Evolutionary conservation across 30 jellyfish, hydroid and myxozoan genomes (phyloP), one percentile per base, ranked within the genome.

Genomic region (Cassiopea andromeda): DNA sequence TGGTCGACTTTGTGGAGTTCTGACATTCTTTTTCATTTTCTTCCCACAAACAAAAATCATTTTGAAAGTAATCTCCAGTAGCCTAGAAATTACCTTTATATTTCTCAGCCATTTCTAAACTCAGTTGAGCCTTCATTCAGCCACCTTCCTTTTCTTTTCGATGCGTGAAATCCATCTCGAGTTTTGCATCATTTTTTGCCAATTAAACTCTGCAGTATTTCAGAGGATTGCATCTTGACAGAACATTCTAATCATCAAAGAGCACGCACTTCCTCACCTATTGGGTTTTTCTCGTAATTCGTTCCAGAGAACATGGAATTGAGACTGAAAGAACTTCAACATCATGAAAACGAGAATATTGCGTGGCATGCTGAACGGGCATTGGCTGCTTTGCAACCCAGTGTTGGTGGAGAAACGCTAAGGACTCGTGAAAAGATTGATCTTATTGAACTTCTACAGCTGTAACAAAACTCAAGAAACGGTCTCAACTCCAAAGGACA

Each of bases 291-390:
- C 60, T 61, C 44, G 47, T 60, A 92, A 97, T 93, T 93, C 78
- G 98, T 93, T 47, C 83, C 93, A 38, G 91, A 80, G 44, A 75
- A 57, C 9, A 85, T 89, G 90, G 90, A 76, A 17, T 77, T 59
- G 70, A 93, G 75, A 46, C 93, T 93, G 27, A 73, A 68, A 17
- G 92, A 88, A 48, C 90, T 93, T 38, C 60, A 85, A 58, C 77
- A 85, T 44, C 98, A 93, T 75, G 61, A 54, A 13, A 89, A 84
- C 72, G 92, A 93, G 78, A 97, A 89, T 54, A 89, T 93, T 43
- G 92, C 77, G 1, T 13, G 12, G n/a, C 94, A 89, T 43, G 89
- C 97, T 4, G 84, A 83, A 12, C 70, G 90, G 50, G 90, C 97
- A 1, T 66, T 93, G 48, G 48, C 59, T 5, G 93, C 97, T 10